Evolutionary conservation across 2,888 invertebrate genomes (phyloP).

Genomic region (Salticus scenicus): DNA sequence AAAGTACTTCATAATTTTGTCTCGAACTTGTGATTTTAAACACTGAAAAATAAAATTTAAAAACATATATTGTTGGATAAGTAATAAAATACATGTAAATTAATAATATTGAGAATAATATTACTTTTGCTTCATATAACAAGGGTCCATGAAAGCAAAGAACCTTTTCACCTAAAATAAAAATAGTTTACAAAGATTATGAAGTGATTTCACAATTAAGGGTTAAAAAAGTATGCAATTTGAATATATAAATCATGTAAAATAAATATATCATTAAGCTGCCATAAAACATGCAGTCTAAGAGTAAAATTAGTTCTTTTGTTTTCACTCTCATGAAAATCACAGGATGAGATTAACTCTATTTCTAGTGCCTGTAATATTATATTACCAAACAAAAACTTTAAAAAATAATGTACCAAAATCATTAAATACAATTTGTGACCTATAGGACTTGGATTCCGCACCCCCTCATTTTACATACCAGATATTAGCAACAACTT

Average conservation of each 20-base stretch:
- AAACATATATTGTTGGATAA: background rate
- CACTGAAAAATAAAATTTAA: constrained; percentile 78
- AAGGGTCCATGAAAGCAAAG: constrained; percentile 96
- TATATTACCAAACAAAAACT: too few relatives aligned
- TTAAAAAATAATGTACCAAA: too few relatives aligned
- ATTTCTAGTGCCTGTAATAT: background rate
- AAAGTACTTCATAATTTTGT: constrained; percentile 90
- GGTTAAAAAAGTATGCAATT: background rate
- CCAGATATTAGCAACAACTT: too few relatives aligned
- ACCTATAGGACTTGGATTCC: too few relatives aligned
- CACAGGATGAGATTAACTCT: background rate
- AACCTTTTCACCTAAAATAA: constrained; percentile 79
- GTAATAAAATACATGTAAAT: background rate
- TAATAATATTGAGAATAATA: background rate
- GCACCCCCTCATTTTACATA: too few relatives aligned
- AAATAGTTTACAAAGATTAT: background rate
- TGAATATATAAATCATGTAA: background rate
- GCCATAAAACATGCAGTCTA: background rate
- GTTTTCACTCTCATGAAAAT: too few relatives aligned
- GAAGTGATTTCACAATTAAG: background rate
- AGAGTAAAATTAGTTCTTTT: background rate
- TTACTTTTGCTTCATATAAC: constrained; percentile 92
- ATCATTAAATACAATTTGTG: too few relatives aligned
- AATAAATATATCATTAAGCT: background rate
- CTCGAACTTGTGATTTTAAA: constrained; percentile 85